phyloP scores from a whole-genome alignment of 2,113 vertebrate genomes.

The Anarhynchus alexandrinus region DNA sequence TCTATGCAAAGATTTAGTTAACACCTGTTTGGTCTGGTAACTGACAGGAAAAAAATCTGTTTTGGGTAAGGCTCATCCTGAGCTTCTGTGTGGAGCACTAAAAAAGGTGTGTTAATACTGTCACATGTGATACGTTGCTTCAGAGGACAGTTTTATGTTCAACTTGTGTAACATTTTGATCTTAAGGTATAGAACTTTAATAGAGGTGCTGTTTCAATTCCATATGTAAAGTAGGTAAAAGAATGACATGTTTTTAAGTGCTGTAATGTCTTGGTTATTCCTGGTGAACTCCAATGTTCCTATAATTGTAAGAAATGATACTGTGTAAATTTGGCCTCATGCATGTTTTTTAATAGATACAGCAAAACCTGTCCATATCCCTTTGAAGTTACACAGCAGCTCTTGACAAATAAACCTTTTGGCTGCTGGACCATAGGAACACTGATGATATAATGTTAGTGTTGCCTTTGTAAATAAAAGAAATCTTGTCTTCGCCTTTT shows the following conservation, averaged over 20 bases:
- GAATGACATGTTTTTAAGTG: not conserved
- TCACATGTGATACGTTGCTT: not conserved
- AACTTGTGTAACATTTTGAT: not conserved
- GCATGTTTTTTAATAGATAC: not conserved
- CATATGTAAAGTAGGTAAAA: not conserved
- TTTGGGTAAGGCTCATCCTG: not conserved
- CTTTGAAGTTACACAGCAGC: not conserved
- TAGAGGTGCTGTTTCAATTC: not conserved
- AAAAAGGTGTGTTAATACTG: not conserved
- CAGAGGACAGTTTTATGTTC: not conserved
- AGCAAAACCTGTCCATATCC: not conserved
- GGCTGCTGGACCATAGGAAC: not conserved
- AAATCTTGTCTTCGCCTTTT: not conserved
- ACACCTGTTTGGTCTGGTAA: not conserved
- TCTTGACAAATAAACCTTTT: not conserved
- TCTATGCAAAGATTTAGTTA: not conserved
- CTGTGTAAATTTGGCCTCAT: not conserved
- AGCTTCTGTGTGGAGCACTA: not conserved
- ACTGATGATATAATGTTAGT: not conserved
- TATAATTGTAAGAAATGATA: not conserved
- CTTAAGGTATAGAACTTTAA: not conserved
- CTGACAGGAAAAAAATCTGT: not conserved
- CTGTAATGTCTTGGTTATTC: not conserved
- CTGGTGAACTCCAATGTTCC: not conserved
- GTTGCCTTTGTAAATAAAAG: not conserved